Percentiles rank a stretch among this genome's conserved stretches.
Evolutionary conservation across 2,113 vertebrate species (phyloP).

Genomic region (Peromyscus polionotus): DNA sequence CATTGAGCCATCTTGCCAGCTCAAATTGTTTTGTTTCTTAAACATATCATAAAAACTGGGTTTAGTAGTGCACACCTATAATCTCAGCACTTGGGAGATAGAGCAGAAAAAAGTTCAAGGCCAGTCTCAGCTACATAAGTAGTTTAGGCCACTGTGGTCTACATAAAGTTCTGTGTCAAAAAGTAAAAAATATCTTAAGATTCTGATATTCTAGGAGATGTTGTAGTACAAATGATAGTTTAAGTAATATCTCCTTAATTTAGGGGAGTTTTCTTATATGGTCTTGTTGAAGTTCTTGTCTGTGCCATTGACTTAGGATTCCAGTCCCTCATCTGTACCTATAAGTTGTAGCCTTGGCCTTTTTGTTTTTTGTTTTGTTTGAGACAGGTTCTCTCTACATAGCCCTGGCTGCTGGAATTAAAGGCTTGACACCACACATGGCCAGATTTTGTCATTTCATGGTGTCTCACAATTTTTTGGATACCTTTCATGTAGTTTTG

Average conservation of each 20-base stretch:
- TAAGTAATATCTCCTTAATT: background rate
- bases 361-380: background rate
- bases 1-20: background rate
- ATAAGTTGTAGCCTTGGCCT: background rate
- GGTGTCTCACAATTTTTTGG: background rate
- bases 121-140: background rate
- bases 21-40: background rate
- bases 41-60: background rate
- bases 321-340: background rate
- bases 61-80: background rate
- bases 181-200: background rate
- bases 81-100: background rate
- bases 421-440: background rate
- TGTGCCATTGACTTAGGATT: background rate
- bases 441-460: background rate
- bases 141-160: background rate
- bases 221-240: background rate
- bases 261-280: background rate
- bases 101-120: background rate
- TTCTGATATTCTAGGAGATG: constrained; percentile 44
- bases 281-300: background rate
- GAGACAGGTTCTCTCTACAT: background rate
- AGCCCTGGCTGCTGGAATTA: background rate
- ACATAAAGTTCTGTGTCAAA: background rate
- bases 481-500: background rate